Evolutionary conservation across 2,113 vertebrate species (phyloP).

Genomic region (Strix uralensis): DNA sequence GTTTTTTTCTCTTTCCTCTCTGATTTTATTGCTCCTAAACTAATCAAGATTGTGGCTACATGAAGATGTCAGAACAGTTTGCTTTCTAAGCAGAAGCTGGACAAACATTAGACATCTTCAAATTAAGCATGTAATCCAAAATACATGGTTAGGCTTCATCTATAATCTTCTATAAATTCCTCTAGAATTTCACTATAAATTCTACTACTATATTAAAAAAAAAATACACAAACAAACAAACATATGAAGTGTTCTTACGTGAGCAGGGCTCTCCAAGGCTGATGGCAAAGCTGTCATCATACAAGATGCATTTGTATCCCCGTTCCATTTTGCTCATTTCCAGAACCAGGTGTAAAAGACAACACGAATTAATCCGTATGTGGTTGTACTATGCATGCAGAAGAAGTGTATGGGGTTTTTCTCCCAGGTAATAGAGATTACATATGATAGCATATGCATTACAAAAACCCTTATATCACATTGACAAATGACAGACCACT

Average conservation of each 20-base stretch:
- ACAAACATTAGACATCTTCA: not conserved
- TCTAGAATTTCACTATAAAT: not conserved
- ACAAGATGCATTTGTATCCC: not conserved
- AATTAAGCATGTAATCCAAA: not conserved
- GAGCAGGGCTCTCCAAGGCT: not conserved
- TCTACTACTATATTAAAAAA: not conserved
- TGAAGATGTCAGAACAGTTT: not conserved
- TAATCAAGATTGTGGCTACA: not conserved
- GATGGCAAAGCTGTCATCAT: not conserved
- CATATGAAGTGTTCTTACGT: not conserved
- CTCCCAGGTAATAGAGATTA: not conserved
- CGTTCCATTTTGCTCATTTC: not conserved
- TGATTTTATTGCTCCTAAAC: not conserved
- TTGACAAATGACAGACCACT: not conserved
- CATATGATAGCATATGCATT: not conserved
- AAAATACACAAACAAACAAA: not conserved
- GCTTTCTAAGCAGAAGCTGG: not conserved
- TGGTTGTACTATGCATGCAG: not conserved
- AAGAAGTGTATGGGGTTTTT: not conserved
- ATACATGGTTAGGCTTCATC: not conserved
- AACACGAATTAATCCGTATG: not conserved
- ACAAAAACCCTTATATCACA: not conserved
- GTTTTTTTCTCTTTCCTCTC: not conserved
- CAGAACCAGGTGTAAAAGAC: not conserved
- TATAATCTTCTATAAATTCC: not conserved